Conservation (phyloP, 2,888 invertebrate species). For the Orthonevra nobilis region DNA sequence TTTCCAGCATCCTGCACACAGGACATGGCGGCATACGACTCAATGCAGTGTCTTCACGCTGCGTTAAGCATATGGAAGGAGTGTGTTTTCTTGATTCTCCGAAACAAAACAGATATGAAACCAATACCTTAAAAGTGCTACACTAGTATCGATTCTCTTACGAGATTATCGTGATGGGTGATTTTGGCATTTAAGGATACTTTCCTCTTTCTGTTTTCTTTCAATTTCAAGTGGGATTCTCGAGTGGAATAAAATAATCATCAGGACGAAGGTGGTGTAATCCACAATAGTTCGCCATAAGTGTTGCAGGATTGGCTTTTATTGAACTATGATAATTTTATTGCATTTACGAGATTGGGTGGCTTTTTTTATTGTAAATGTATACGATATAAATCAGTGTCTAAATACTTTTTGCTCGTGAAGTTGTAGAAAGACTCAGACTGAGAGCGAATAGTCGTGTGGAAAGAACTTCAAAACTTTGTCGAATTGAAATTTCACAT, state of each 20-base stretch:
- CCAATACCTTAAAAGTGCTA: slow-evolving; percentile 54
- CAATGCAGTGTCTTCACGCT: slow-evolving; percentile 43
- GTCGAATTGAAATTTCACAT: too few species aligned
- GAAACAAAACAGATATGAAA: slow-evolving; percentile 26
- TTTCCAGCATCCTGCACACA: slow-evolving; percentile 41
- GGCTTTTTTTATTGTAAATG: too few species aligned
- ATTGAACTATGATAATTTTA: too few species aligned
- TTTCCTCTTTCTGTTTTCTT: slow-evolving; percentile 51
- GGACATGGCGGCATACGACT: background rate
- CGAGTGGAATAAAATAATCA: slow-evolving; percentile 57
- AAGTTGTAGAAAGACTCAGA: too few species aligned
- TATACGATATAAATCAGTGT: too few species aligned
- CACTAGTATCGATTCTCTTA: slow-evolving; percentile 48
- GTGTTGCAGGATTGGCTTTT: slow-evolving; percentile 7
- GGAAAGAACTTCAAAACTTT: too few species aligned
- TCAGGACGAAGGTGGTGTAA: slow-evolving; percentile 18
- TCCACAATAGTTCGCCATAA: slow-evolving; percentile 1
- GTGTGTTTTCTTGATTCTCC: slow-evolving; percentile 23
- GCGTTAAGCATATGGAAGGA: slow-evolving; percentile 17
- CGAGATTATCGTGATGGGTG: slow-evolving; percentile 56
- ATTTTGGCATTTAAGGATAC: slow-evolving; percentile 54
- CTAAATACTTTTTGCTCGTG: too few species aligned
- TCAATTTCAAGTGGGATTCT: slow-evolving; percentile 58
- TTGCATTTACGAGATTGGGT: too few species aligned
- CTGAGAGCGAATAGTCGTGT: too few species aligned